These are phyloP conservation scores for Epizoanthus fatuus DNA, from an alignment of 92 coral and sea anemone genomes.

Conservation along the genomic window DNA sequence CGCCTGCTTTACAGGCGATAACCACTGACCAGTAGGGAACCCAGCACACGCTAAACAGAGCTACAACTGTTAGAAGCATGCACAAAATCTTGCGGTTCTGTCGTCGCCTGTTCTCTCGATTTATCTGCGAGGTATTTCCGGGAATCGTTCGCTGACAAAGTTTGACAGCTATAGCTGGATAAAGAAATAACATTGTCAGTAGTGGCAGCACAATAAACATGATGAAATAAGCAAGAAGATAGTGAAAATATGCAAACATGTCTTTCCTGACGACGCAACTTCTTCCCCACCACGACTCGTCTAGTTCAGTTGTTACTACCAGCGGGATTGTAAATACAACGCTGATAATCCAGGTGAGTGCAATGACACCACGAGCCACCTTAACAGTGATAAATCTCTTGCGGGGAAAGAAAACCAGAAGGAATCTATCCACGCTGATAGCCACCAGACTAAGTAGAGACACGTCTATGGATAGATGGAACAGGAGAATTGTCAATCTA, in stretches of 20 bases:
- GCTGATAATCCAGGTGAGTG: slow-evolving; percentile 51
- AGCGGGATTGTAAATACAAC: slow-evolving; percentile 61
- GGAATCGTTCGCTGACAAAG: slow-evolving; percentile 62
- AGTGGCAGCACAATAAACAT: slow-evolving; percentile 65
- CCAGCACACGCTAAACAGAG: slow-evolving; percentile 64
- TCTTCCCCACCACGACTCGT: slow-evolving; percentile 23
- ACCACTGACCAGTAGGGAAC: slow-evolving; percentile 71
- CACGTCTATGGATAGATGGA: slow-evolving; percentile 60
- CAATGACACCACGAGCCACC: slow-evolving; percentile 43
- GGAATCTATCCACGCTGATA: slow-evolving; percentile 77
- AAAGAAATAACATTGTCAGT: slow-evolving; percentile 45
- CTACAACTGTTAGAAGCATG: slow-evolving; percentile 70
- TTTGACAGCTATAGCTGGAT: slow-evolving; percentile 74
- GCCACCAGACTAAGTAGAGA: slow-evolving; percentile 67
- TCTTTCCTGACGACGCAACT: slow-evolving; percentile 21
- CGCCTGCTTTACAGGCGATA: slow-evolving; percentile 32
- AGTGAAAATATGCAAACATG: neutral
- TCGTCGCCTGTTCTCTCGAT: slow-evolving; percentile 57
- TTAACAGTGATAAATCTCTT: slow-evolving; percentile 50
- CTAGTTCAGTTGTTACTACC: slow-evolving; percentile 21
- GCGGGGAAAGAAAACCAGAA: slow-evolving; percentile 76
- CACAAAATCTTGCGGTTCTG: slow-evolving; percentile 66
- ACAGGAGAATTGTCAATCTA: slow-evolving; percentile 42
- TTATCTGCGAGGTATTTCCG: slow-evolving; percentile 67
- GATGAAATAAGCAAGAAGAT: slow-evolving; percentile 31